Percentiles rank a stretch among this genome's conserved stretches.
Conservation (phyloP, 2,888 invertebrate genomes). For the Noctua comes region DNA sequence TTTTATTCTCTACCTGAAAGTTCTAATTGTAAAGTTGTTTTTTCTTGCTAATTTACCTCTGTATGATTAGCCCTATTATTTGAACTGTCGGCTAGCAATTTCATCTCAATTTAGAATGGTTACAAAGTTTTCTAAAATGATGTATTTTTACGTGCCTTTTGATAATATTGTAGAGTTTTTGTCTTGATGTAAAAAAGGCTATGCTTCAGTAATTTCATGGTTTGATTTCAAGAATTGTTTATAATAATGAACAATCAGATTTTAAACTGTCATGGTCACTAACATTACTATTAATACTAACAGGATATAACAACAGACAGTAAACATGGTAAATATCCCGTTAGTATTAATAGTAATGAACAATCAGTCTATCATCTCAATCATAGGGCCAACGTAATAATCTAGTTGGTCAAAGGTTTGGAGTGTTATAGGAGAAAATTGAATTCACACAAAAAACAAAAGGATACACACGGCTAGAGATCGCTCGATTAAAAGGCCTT, state of each 20-base stretch:
- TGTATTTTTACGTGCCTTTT: neutral
- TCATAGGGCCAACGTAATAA: neutral
- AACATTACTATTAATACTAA: too few relatives aligned
- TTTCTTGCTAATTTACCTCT: conserved; percentile 15
- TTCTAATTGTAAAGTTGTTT: conserved; percentile 1
- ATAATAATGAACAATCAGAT: neutral
- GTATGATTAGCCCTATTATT: neutral
- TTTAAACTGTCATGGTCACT: too few relatives aligned
- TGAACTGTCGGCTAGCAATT: conserved; percentile 27
- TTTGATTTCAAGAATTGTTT: conserved; percentile 3
- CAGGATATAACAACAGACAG: too few relatives aligned
- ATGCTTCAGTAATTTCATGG: neutral
- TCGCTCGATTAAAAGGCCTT: neutral
- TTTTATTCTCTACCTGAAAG: neutral
- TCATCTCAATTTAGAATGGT: neutral
- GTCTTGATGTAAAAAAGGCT: neutral
- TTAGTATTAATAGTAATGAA: too few relatives aligned
- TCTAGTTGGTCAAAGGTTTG: neutral
- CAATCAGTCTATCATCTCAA: neutral
- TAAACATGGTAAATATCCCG: too few relatives aligned
- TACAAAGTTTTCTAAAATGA: neutral
- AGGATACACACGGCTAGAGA: neutral
- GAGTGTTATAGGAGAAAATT: neutral
- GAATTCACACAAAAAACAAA: neutral
- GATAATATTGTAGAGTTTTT: neutral